Conservation (phyloP, 1,140 invertebrate species). For the Harlomillsia oculata region DNA sequence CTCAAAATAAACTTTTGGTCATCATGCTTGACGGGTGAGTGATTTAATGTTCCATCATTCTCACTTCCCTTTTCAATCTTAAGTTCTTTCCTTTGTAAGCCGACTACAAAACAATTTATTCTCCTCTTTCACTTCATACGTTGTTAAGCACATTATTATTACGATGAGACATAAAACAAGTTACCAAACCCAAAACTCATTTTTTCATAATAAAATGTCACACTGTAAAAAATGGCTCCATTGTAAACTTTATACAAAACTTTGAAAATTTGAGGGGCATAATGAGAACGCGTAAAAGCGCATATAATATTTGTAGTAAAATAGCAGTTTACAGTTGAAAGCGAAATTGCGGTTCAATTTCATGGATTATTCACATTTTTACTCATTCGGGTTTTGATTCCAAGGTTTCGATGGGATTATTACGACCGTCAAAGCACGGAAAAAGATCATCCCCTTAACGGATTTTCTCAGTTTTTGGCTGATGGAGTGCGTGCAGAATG, state of each 20-base stretch:
- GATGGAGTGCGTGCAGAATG: slow-evolving; percentile 39
- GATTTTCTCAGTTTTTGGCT: slow-evolving; percentile 36
- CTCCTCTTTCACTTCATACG: neutral
- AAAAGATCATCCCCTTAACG: too few relatives aligned
- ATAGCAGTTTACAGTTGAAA: neutral
- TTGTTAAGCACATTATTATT: too few relatives aligned
- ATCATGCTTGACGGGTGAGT: slow-evolving; percentile 28
- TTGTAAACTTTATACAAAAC: neutral
- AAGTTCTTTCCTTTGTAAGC: neutral
- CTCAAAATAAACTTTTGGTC: slow-evolving; percentile 19
- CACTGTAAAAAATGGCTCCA: neutral
- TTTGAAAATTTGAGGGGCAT: neutral
- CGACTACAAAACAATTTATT: neutral
- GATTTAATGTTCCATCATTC: too few relatives aligned
- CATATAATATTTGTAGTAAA: neutral
- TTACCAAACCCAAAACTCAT: neutral
- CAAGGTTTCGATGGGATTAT: slow-evolving; percentile 40
- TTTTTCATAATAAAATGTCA: neutral
- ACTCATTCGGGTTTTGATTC: neutral
- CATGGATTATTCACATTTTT: neutral
- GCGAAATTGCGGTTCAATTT: neutral
- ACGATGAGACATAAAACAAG: neutral
- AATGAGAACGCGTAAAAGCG: neutral
- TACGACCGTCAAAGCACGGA: slow-evolving; percentile 35
- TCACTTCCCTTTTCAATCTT: too few relatives aligned